These are phyloP conservation scores for Melitaea athalia DNA, from an alignment of 2,888 invertebrate genomes.

Conservation along the genomic window DNA sequence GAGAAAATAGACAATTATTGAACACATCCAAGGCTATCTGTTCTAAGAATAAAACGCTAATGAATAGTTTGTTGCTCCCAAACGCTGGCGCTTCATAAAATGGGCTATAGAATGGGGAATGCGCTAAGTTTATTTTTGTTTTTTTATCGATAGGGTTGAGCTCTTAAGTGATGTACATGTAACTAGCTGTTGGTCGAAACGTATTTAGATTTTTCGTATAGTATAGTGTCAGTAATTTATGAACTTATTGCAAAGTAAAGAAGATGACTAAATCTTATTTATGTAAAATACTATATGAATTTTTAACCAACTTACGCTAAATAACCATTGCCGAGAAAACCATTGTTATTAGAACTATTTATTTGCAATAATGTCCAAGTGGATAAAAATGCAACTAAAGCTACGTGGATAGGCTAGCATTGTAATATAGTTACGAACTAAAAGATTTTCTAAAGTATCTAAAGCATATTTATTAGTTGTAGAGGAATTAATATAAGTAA, in stretches of 20 bases:
- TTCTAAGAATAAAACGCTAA: constrained; percentile 52
- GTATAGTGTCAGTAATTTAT: background rate
- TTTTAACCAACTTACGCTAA: no score
- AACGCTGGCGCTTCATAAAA: constrained; percentile 45
- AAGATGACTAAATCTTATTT: no score
- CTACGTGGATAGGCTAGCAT: no score
- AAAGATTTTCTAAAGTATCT: no score
- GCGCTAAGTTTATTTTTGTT: constrained; percentile 35
- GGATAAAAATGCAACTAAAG: no score
- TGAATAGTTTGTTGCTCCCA: constrained; percentile 50
- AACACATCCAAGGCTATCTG: constrained; percentile 46
- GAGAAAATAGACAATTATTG: constrained; percentile 63
- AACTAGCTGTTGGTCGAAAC: constrained; percentile 23
- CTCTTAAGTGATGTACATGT: constrained; percentile 27
- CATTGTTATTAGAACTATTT: no score
- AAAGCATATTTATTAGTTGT: no score
- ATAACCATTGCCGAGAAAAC: no score
- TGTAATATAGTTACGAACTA: no score
- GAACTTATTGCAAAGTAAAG: background rate
- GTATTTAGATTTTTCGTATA: constrained; percentile 3
- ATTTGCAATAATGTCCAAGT: no score
- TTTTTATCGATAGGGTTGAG: constrained; percentile 30
- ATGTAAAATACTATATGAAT: no score
- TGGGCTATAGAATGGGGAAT: constrained; percentile 40
- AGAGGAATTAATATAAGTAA: no score